Percentiles rank a stretch among this genome's conserved stretches.
phyloP scores from a whole-genome alignment of 1,140 invertebrate genomes.

The Aradophagus sp. region DNA sequence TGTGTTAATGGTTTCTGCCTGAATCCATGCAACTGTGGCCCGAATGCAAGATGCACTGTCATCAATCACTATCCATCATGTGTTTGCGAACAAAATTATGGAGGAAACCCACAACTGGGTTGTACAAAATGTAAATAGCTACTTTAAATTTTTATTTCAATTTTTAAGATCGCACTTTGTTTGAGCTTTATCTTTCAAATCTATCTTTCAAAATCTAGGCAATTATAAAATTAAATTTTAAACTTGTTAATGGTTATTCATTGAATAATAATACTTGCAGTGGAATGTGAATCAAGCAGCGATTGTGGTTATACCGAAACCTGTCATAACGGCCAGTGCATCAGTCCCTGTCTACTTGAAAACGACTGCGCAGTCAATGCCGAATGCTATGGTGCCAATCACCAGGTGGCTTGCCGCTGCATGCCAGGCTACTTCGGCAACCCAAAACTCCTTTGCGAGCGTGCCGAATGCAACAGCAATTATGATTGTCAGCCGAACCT shows the following conservation, averaged over 20 bases:
- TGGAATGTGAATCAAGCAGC: conserved; percentile 86
- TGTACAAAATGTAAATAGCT: conserved; percentile 82
- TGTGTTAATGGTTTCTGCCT: conserved; percentile 86
- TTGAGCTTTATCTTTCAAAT: too few species aligned
- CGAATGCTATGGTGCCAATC: conserved; percentile 85
- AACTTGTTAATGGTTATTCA: too few species aligned
- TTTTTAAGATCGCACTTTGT: conserved; percentile 2
- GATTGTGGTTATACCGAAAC: conserved; percentile 86
- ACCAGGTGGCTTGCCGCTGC: conserved; percentile 85
- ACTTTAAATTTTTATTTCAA: too few species aligned
- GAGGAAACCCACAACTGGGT: conserved; percentile 87
- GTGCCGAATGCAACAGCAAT: conserved; percentile 86
- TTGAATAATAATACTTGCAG: too few species aligned
- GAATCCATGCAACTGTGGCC: conserved; percentile 89
- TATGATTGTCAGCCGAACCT: conserved; percentile 83
- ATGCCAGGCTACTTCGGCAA: conserved; percentile 83
- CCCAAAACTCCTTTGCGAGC: conserved; percentile 84
- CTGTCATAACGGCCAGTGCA: conserved; percentile 87
- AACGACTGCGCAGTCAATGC: conserved; percentile 88
- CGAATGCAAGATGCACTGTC: conserved; percentile 86
- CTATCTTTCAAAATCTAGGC: too few species aligned
- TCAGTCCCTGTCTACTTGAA: conserved; percentile 85
- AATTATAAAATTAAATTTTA: conserved; percentile 3
- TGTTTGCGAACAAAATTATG: conserved; percentile 84
- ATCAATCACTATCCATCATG: conserved; percentile 88